Evolutionary conservation across 2,797 vertebrate genomes (phyloP), one percentile per base, ranked within the genome.

Genomic region (Lutra lutra): DNA sequence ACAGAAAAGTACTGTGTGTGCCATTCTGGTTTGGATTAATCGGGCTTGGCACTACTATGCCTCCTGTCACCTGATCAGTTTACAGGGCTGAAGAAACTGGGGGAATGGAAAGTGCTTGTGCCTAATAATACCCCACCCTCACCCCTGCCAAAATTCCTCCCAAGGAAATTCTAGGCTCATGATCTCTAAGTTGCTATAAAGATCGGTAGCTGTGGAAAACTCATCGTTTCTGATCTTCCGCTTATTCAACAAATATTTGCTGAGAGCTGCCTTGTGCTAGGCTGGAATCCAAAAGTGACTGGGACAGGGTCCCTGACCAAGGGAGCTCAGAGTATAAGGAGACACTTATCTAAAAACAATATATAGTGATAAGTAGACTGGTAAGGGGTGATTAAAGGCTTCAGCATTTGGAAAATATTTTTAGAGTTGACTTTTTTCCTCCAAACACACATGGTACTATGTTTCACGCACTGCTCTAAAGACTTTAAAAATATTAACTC

Each of bases 31-130:
- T 92, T 86, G 91, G 89, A 89, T 92, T 96, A 95, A 94, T 56
- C 77, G 87, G 91, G 70, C 38, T 93, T 92, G 96, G 96, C 97
- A 91, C 12, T 6, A 3, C 46, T 84, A 75, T 12, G 70, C 79
- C 29, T 89, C 92, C 77, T 86, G 85, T 77, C 96, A 95, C 96
- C 92, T 29, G 87, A 95, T 95, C 92, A 87, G 83, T 51, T 98
- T 92, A 95, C 92, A 35, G 91, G 78, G 58, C 23, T 91, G 78
- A 84, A 92, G 89, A 91, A 95, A 68, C 27, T 35, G 32, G 1
- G 7, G 91, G 88, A 92, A 89, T 94, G 95, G 89, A 93, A 98
- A 94, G 46, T 38, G 14, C 72, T 86, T 62, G 62, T 62, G 38
- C 20, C 89, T 89, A 79, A 86, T 10, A 94, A 86, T 38, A 89